Percentiles rank a stretch among this genome's conserved stretches.
Evolutionary conservation across 2,113 vertebrate species (phyloP).

Genomic region (Pipra filicauda): DNA sequence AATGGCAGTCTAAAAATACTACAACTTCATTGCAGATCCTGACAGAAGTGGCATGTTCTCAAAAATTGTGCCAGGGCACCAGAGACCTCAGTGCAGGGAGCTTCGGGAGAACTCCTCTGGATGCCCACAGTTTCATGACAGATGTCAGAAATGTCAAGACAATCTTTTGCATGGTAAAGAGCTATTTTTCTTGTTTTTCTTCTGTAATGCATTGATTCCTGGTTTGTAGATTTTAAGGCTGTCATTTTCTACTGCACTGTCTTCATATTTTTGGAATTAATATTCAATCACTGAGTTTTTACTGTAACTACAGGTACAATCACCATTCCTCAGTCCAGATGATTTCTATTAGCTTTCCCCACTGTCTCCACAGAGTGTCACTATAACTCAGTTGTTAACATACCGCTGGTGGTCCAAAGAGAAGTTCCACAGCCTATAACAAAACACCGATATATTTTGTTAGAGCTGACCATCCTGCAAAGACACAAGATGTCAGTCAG

Average conservation of each 20-base stretch:
- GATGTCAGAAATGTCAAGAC: constrained; percentile 85
- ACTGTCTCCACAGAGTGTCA: constrained; percentile 54
- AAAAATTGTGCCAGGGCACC: constrained; percentile 18
- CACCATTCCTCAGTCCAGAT: neutral
- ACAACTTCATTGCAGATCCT: constrained; percentile 52
- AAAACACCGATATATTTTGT: neutral
- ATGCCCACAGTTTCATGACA: constrained; percentile 83
- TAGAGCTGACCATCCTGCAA: neutral
- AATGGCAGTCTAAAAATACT: neutral
- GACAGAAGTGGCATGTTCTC: constrained; percentile 31
- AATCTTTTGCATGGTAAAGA: constrained; percentile 80
- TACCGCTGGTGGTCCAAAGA: neutral
- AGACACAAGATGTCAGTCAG: neutral
- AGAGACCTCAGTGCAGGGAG: constrained; percentile 74
- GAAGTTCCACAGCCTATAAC: neutral
- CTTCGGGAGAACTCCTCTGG: constrained; percentile 81
- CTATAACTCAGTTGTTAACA: constrained; percentile 39
- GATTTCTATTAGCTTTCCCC: neutral
- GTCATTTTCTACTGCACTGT: neutral
- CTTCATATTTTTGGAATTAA: neutral
- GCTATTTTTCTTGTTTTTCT: neutral
- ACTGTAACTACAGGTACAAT: neutral
- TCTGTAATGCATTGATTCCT: neutral
- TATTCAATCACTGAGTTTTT: neutral
- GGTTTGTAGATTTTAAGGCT: neutral